Evolutionary conservation across 2,888 invertebrate genomes (phyloP).

Genomic region (Hirtodrosophila trivittata): DNA sequence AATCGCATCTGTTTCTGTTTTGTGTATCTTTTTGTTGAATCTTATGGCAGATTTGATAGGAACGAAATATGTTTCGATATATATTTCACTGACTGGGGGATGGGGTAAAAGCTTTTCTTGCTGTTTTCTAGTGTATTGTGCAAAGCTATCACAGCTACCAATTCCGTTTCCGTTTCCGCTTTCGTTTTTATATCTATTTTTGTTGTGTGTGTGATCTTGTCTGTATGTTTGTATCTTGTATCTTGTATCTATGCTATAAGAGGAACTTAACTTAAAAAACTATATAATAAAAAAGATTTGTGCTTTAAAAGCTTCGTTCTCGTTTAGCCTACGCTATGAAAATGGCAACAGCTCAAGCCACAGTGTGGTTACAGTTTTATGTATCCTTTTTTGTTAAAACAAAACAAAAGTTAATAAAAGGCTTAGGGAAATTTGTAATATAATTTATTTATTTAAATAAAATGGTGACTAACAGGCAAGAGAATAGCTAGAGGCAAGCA

Average conservation of each 20-base stretch:
- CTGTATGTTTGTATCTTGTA: not conserved
- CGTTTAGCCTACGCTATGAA: slow-evolving; percentile 36
- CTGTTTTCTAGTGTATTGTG: slow-evolving; percentile 33
- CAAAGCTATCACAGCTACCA: slow-evolving; percentile 81
- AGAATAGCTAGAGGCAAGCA: slow-evolving; percentile 5
- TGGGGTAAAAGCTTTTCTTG: slow-evolving; percentile 18
- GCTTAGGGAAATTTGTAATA: too few relatives aligned
- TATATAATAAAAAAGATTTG: slow-evolving; percentile 26
- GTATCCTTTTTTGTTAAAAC: too few relatives aligned
- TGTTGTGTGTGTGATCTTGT: slow-evolving; percentile 13
- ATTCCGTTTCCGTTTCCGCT: slow-evolving; percentile 38
- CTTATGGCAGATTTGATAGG: slow-evolving; percentile 39
- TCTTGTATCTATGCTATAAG: slow-evolving; percentile 16
- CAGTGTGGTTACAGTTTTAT: slow-evolving; percentile 58
- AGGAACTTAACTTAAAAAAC: slow-evolving; percentile 46
- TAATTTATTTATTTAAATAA: slow-evolving; percentile 13
- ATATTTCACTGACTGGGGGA: not conserved
- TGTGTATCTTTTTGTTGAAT: not conserved
- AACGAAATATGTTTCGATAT: slow-evolving; percentile 31
- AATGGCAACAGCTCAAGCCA: slow-evolving; percentile 66
- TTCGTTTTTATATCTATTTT: slow-evolving; percentile 23
- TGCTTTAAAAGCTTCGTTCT: slow-evolving; percentile 56
- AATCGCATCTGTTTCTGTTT: too few relatives aligned
- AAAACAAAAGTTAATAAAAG: not conserved
- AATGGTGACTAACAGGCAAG: not conserved